Evolutionary conservation across 2,888 invertebrate species (phyloP).

Genomic region (Xanthia togata): DNA sequence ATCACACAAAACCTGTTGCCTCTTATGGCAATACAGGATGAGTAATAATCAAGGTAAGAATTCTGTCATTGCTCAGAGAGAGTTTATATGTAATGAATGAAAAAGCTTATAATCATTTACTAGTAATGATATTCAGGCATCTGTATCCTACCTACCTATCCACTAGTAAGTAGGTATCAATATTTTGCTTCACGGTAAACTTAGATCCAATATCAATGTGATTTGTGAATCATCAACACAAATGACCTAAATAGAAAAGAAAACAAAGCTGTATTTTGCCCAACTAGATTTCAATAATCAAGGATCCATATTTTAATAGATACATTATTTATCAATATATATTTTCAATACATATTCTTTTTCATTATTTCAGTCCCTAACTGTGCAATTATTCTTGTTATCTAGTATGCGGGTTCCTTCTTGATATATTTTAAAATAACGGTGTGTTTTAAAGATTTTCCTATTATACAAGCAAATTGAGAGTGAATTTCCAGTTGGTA

Average conservation of each 20-base stretch:
- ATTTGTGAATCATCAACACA: neutral
- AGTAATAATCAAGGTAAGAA: neutral
- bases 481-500: neutral
- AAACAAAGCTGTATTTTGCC: neutral
- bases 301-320: neutral
- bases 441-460: neutral
- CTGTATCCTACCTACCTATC: neutral
- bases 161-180: too few relatives aligned
- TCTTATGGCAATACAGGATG: constrained; percentile 7
- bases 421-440: neutral
- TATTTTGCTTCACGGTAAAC: neutral
- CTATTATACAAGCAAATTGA: neutral
- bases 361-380: neutral
- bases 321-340: neutral
- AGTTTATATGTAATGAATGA: neutral
- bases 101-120: neutral
- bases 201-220: neutral
- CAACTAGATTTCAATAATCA: neutral
- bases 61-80: neutral
- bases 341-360: neutral
- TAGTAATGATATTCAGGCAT: neutral
- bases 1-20: constrained; percentile 4
- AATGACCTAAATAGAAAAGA: neutral
- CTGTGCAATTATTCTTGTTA: neutral
- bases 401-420: neutral